phyloP scores from a whole-genome alignment of 2,797 vertebrate genomes.

The Sebastes taczanowskii region DNA sequence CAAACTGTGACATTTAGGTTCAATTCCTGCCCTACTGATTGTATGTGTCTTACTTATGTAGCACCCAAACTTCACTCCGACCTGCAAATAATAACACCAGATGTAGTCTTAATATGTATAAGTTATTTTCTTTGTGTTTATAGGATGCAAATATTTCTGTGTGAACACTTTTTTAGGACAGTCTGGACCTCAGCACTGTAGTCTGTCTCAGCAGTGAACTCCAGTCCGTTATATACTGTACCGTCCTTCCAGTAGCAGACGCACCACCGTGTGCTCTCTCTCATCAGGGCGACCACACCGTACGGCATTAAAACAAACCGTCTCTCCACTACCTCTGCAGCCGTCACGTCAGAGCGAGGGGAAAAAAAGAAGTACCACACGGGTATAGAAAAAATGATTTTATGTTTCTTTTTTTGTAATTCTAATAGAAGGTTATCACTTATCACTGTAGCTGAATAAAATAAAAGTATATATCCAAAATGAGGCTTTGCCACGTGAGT shows the following conservation, averaged over 20 bases:
- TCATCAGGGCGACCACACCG: slow-evolving; percentile 28
- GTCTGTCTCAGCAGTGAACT: slow-evolving; percentile 24
- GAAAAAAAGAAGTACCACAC: slow-evolving; percentile 31
- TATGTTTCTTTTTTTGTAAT: slow-evolving; percentile 48
- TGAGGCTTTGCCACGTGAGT: background rate
- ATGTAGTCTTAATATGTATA: background rate
- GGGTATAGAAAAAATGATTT: slow-evolving; percentile 43
- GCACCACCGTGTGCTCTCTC: background rate
- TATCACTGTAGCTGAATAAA: slow-evolving; percentile 62
- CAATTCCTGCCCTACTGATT: background rate
- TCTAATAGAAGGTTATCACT: slow-evolving; percentile 37
- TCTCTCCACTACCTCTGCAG: slow-evolving; percentile 71
- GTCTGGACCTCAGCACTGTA: slow-evolving; percentile 8
- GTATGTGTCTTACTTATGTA: slow-evolving; percentile 15
- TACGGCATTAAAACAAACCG: background rate
- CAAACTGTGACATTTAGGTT: background rate
- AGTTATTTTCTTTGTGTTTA: background rate
- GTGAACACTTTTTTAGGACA: background rate
- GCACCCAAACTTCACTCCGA: background rate
- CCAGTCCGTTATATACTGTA: background rate
- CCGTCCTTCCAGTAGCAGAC: slow-evolving; percentile 47
- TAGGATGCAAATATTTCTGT: slow-evolving; percentile 1
- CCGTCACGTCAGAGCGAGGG: slow-evolving; percentile 34
- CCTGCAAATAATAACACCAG: background rate
- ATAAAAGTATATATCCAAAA: slow-evolving; percentile 60